Conservation (phyloP, 2,113 vertebrate species). For the Xiphias gladius region DNA sequence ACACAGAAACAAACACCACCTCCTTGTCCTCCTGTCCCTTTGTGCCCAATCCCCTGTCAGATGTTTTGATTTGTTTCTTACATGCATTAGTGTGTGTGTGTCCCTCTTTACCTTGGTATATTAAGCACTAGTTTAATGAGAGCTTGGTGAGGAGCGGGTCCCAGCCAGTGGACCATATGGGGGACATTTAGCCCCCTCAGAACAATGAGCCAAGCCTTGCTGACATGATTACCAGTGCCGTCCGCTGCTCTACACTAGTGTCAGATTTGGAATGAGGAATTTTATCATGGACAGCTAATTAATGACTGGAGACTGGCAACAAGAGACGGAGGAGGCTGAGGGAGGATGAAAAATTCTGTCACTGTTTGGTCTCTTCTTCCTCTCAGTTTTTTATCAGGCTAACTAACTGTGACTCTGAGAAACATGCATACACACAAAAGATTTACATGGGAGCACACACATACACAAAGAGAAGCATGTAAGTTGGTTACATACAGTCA, state of each 20-base stretch:
- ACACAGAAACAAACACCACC: slow-evolving; percentile 77
- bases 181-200: slow-evolving; percentile 96
- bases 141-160: slow-evolving; percentile 89
- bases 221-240: slow-evolving; percentile 94
- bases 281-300: slow-evolving; percentile 76
- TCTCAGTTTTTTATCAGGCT: slow-evolving; percentile 40
- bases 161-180: slow-evolving; percentile 97
- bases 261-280: slow-evolving; percentile 64
- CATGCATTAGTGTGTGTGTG: slow-evolving; percentile 50
- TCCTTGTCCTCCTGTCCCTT: slow-evolving; percentile 62
- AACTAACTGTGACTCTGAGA: slow-evolving; percentile 29
- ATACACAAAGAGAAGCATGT: not conserved
- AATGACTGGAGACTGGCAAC: slow-evolving; percentile 78
- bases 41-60: slow-evolving; percentile 61
- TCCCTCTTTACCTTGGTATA: slow-evolving; percentile 86
- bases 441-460: not conserved
- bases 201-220: slow-evolving; percentile 94
- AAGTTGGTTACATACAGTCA: not conserved
- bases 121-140: slow-evolving; percentile 87
- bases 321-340: slow-evolving; percentile 55
- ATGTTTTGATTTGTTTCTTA: slow-evolving; percentile 70
- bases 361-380: slow-evolving; percentile 48
- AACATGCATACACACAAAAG: slow-evolving; percentile 4
- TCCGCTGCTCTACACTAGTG: slow-evolving; percentile 88
- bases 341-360: slow-evolving; percentile 42